Evolutionary conservation across 1,140 invertebrate genomes (phyloP), one percentile per base, ranked within the genome.

Genomic region (Orchesella cincta): DNA sequence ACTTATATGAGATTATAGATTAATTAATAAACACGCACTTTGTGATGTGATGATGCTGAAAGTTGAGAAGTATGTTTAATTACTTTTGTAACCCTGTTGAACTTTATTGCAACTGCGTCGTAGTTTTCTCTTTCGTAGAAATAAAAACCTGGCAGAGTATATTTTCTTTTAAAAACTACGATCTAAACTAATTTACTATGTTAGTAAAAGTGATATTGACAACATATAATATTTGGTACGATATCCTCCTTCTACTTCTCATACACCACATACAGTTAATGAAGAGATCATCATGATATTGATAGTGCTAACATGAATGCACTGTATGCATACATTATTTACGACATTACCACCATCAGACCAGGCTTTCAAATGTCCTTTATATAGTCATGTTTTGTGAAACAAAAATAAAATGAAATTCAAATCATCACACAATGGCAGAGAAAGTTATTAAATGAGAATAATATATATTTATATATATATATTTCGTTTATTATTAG

Each of bases 1-100:
- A n/a, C n/a, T n/a, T n/a, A n/a, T n/a, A n/a, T n/a, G n/a, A n/a
- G n/a, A n/a, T n/a, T n/a, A n/a, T n/a, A n/a, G n/a, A n/a, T n/a
- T n/a, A n/a, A n/a, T n/a, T n/a, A n/a, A n/a, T n/a, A n/a, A n/a
- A n/a, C n/a, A n/a, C n/a, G n/a, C n/a, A n/a, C n/a, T n/a, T n/a
- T n/a, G n/a, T n/a, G n/a, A n/a, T n/a, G n/a, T n/a, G n/a, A n/a
- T n/a, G n/a, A n/a, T n/a, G n/a, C n/a, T n/a, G n/a, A n/a, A n/a
- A n/a, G n/a, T n/a, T n/a, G n/a, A n/a, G n/a, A n/a, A n/a, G n/a
- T n/a, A n/a, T n/a, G n/a, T n/a, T n/a, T n/a, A n/a, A n/a, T n/a
- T n/a, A n/a, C n/a, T n/a, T n/a, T n/a, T n/a, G n/a, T n/a, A 57
- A 57, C 52, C 52, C 52, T 57, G 52, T 57, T 46, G 23, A 57